phyloP scores from a whole-genome alignment of 2,888 invertebrate species.

The Drosophila pseudotakahashii region DNA sequence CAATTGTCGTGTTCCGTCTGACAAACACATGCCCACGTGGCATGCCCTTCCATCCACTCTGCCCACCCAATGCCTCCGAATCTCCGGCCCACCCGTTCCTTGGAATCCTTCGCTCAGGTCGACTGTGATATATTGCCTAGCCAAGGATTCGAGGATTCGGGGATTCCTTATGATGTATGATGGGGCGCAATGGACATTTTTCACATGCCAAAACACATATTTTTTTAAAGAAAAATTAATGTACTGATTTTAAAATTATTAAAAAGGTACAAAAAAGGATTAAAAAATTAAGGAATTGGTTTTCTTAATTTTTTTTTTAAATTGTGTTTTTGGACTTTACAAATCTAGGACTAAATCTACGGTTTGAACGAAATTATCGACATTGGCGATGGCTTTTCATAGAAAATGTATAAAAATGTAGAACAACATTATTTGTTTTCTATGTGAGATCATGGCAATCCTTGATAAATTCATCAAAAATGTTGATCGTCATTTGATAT shows the following conservation, averaged over 20 bases:
- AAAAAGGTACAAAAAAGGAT: background rate
- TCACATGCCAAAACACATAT: background rate
- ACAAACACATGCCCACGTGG: slow-evolving; percentile 76
- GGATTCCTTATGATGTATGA: slow-evolving; percentile 24
- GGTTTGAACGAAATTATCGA: no score
- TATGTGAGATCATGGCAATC: no score
- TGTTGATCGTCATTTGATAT: no score
- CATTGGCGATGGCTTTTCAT: no score
- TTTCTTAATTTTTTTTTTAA: no score
- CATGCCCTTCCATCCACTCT: slow-evolving; percentile 18
- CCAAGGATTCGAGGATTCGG: slow-evolving; percentile 15
- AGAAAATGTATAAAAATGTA: no score
- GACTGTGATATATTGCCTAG: slow-evolving; percentile 37
- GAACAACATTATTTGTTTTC: no score
- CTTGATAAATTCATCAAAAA: no score
- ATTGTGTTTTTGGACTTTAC: no score
- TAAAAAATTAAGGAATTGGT: no score
- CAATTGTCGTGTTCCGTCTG: slow-evolving; percentile 77
- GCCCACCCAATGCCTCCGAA: background rate
- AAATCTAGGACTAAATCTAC: no score
- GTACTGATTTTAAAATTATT: background rate
- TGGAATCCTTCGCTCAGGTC: slow-evolving; percentile 17
- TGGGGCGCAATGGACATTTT: slow-evolving; percentile 10
- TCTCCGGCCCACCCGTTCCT: background rate
- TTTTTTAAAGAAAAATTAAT: background rate